These are phyloP conservation scores for Xylocampa areola DNA, from an alignment of 2,888 invertebrate genomes.

Conservation along the genomic window DNA sequence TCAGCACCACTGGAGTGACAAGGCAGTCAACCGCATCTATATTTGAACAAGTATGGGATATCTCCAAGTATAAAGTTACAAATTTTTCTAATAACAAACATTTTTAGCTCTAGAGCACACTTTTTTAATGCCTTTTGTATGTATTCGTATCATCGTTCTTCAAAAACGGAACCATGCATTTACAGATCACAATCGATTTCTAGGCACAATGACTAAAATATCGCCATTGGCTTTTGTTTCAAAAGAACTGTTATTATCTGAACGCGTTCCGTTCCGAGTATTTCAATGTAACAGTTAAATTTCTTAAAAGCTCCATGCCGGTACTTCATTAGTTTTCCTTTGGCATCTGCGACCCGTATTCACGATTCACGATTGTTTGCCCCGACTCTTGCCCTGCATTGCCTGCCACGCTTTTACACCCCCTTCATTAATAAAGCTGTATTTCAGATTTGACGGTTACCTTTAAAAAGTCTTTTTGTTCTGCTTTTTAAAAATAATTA, in stretches of 20 bases:
- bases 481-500: slow-evolving; percentile 8
- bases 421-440: slow-evolving; percentile 71
- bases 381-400: slow-evolving; percentile 65
- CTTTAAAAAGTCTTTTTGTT: slow-evolving; percentile 36
- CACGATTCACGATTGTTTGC: slow-evolving; percentile 79
- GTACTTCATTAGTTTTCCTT: slow-evolving; percentile 81
- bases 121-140: slow-evolving; percentile 1
- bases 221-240: slow-evolving; percentile 26
- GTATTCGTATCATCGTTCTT: slow-evolving; percentile 3
- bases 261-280: slow-evolving; percentile 44
- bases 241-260: slow-evolving; percentile 26
- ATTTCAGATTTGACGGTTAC: slow-evolving; percentile 60
- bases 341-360: slow-evolving; percentile 79
- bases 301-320: slow-evolving; percentile 78
- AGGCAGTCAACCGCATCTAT: too few relatives aligned
- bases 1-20: too few relatives aligned
- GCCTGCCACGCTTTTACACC: slow-evolving; percentile 60
- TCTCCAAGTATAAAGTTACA: too few relatives aligned
- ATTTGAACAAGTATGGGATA: too few relatives aligned
- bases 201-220: slow-evolving; percentile 34
- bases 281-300: slow-evolving; percentile 74
- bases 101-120: too few relatives aligned
- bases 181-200: slow-evolving; percentile 35
- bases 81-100: too few relatives aligned
- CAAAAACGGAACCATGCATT: slow-evolving; percentile 19